Base-by-base conservation (phyloP, 2,797 vertebrate genomes). In the Liasis olivaceus region DNA sequence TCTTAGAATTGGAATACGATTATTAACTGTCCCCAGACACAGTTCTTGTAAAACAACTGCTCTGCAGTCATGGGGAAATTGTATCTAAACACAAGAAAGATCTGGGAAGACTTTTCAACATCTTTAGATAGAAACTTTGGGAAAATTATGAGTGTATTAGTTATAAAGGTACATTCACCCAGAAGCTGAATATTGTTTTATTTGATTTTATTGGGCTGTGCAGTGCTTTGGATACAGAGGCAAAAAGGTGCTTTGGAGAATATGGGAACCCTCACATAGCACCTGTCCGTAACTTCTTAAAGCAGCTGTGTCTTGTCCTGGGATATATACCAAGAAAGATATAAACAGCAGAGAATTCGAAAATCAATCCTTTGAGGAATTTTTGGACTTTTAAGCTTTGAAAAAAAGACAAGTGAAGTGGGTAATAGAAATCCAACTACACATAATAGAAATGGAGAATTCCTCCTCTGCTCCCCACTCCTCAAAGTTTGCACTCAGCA, bases 1-100 rank as follows among this genome's bases (percentile, higher is more conserved):
- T 94, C 96, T 94, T 95, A 95, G 90, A 86, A 64, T 31, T n/a
- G 31, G 90, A 77, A 90, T 87, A 24, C 85, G 12, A 7, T 64
- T 85, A 63, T 90, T 81, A 85, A 88, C 2, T 47, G 88, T 28
- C 84, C 31, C 47, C 1, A 87, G 51, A 8, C 12, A 28, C 14
- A 87, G 36, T 28, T 91, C 66, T 91, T 51, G 36, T 47, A 59
- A 77, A 87, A 42, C 64, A 77, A 47, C 4, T 22, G n/a, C 58
- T 58, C 77, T 28, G 60, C 36, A 47, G n/a, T 26, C 42, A 22
- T 14, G n/a, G 15, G 9, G 59, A 60, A 87, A 28, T 7, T 56
- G 64, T 24, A n/a, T 12, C 5, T 58, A 62, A 54, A 56, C 47
- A 51, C 47, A 89, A 4, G 51, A 4, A n/a, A 59, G 91, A 92